Conservation (phyloP, 2,797 vertebrate species). For the Anas flavirostris region DNA sequence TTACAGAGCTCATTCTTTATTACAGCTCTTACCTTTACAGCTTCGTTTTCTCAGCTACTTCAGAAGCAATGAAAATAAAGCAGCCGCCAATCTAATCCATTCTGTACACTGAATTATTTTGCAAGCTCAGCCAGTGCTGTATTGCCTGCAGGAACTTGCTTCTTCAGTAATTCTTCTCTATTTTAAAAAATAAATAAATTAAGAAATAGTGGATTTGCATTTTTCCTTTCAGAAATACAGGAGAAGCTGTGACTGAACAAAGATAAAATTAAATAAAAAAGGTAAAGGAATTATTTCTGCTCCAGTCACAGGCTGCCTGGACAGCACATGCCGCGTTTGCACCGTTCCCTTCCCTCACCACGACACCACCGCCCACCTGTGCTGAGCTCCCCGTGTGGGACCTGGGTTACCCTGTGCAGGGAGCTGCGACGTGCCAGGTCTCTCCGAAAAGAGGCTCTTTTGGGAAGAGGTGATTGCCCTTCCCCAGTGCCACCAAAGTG, state of each 20-base stretch:
- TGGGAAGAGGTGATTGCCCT: neutral
- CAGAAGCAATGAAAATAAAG: neutral
- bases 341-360: accelerated
- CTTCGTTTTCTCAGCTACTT: neutral
- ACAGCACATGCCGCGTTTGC: neutral
- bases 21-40: neutral
- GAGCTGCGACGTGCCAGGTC: accelerated
- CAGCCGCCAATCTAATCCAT: neutral
- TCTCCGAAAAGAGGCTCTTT: neutral
- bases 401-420: accelerated
- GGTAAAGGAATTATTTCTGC: neutral
- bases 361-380: accelerated
- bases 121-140: neutral
- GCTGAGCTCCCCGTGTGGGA: neutral
- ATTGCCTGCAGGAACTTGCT: neutral
- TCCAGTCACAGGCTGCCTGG: neutral
- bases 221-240: neutral
- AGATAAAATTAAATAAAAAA: neutral
- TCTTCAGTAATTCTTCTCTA: constrained; percentile 17
- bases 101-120: neutral
- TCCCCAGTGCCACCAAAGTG: accelerated
- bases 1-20: neutral
- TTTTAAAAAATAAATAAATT: neutral
- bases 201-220: neutral
- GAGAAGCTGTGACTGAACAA: neutral